Evolutionary conservation across 1,140 invertebrate genomes (phyloP).

Genomic region (Drosophila funebris): DNA sequence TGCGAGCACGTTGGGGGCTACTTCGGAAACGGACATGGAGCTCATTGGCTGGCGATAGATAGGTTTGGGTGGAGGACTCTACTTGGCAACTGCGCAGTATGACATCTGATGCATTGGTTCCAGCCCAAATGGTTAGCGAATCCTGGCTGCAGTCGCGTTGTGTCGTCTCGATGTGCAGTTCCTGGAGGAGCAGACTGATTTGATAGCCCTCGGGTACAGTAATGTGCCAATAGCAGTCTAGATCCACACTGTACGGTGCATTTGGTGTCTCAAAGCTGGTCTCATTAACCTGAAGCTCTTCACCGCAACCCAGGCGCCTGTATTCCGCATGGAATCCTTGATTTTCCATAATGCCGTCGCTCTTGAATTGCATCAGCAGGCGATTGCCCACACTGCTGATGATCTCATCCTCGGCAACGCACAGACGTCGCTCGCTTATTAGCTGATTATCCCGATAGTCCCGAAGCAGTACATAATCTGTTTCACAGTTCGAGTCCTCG

Average conservation of each 20-base stretch:
- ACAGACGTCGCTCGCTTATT: constrained; percentile 83
- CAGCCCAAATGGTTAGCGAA: constrained; percentile 26
- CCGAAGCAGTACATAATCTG: constrained; percentile 85
- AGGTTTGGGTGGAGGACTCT: constrained; percentile 47
- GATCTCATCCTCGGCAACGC: constrained; percentile 64
- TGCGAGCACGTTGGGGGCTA: constrained; percentile 86
- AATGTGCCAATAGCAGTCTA: constrained; percentile 91
- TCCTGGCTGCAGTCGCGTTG: constrained; percentile 49
- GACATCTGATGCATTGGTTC: constrained; percentile 16
- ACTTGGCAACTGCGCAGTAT: constrained; percentile 51
- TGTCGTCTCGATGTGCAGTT: constrained; percentile 86
- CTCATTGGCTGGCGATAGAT: constrained; percentile 89
- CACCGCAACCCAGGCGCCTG: constrained; percentile 83
- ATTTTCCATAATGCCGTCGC: constrained; percentile 82
- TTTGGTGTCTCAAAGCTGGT: constrained; percentile 60
- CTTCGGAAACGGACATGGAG: constrained; percentile 89
- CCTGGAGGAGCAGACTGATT: constrained; percentile 83
- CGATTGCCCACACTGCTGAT: constrained; percentile 64
- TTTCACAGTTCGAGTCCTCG: constrained; percentile 80
- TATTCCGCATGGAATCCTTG: constrained; percentile 85
- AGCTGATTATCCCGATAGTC: constrained; percentile 76
- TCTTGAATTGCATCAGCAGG: constrained; percentile 84
- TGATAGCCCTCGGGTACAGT: constrained; percentile 87
- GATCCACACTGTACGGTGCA: constrained; percentile 86
- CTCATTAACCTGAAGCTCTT: constrained; percentile 29